Conservation (phyloP, 2,113 vertebrate species). For the Hypanus sabinus region DNA sequence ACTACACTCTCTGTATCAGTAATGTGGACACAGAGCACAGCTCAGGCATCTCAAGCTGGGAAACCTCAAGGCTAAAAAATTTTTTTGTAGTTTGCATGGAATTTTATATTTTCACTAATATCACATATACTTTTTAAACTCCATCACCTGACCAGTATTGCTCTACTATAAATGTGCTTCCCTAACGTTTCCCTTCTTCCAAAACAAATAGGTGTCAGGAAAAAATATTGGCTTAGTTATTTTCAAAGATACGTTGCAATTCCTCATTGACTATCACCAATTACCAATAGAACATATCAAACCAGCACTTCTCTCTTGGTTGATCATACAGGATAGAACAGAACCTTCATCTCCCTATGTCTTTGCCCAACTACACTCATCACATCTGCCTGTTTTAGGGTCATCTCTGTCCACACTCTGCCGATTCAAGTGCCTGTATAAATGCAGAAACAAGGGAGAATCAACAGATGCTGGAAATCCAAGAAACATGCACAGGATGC, state of each 20-base stretch:
- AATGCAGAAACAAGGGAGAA: no score
- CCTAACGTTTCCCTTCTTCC: not conserved
- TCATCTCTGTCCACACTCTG: no score
- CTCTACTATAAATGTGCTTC: not conserved
- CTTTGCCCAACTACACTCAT: no score
- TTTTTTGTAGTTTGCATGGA: not conserved
- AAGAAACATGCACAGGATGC: no score
- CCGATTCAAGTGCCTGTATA: no score
- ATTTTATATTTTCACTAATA: not conserved
- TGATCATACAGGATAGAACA: not conserved
- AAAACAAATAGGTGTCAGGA: not conserved
- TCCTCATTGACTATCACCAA: not conserved
- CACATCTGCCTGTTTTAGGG: no score
- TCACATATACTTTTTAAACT: not conserved
- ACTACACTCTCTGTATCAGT: not conserved
- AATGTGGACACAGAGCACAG: not conserved
- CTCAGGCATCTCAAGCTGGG: not conserved
- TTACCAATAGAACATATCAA: not conserved
- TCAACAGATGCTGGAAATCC: no score
- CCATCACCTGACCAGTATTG: not conserved
- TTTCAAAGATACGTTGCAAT: not conserved
- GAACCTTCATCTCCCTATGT: no score
- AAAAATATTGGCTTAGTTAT: not conserved
- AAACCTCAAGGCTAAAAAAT: no score
- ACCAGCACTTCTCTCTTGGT: not conserved